phyloP scores from a whole-genome alignment of 2,797 vertebrate genomes.

The Sebastes vulpes region DNA sequence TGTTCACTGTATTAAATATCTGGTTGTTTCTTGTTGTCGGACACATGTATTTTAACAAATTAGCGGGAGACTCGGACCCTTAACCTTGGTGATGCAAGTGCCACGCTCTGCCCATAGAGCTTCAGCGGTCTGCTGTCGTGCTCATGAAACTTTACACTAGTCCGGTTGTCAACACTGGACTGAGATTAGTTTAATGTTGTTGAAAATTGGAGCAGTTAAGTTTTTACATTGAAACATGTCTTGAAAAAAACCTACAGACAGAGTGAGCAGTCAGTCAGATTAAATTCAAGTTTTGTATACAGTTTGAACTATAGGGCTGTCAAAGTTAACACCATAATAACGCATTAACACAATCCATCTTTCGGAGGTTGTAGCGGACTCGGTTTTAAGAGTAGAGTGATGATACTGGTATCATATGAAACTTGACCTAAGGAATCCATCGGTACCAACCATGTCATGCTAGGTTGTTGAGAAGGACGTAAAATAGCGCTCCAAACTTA shows the following conservation, averaged over 20 bases:
- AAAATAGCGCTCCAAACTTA: no score
- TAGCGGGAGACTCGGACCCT: neutral
- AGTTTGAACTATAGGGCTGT: neutral
- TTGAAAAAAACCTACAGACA: neutral
- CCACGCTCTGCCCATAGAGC: neutral
- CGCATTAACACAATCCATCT: no score
- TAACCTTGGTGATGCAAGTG: neutral
- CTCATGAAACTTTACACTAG: constrained; percentile 5
- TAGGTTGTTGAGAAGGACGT: no score
- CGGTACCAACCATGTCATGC: no score
- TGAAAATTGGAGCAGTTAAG: neutral
- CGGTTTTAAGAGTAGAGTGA: no score
- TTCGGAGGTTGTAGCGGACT: no score
- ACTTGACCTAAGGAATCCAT: no score
- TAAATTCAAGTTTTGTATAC: neutral
- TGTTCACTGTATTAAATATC: neutral
- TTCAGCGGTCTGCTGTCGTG: neutral
- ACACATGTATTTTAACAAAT: neutral
- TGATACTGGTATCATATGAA: no score
- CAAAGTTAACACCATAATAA: no score
- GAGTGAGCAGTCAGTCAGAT: neutral
- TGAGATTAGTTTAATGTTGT: neutral
- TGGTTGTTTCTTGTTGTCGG: neutral
- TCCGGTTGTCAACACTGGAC: constrained; percentile 3
- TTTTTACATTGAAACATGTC: neutral